Evolutionary conservation across 2,888 invertebrate species (phyloP), one percentile per base, ranked within the genome.

Genomic region (Hecatera dysodea): DNA sequence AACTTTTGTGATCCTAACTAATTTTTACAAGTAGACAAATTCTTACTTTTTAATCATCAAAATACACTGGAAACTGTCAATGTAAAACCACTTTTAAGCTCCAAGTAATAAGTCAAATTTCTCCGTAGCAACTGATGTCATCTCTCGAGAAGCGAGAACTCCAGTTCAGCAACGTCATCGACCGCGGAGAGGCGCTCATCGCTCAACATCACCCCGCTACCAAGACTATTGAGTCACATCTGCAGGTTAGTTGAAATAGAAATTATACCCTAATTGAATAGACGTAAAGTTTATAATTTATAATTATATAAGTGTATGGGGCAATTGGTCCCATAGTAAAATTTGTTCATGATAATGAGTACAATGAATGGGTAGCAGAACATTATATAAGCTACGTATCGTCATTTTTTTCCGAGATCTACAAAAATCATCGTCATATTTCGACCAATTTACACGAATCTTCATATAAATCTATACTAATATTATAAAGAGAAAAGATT

Each of bases 141-240:
- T 99, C 99, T 82, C 96, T 99, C 90, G 99, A 99, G 94, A 98
- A 98, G 91, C 97, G 99, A 63, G 99, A 99, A 94, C 97, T 98
- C 71, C 99, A 99, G 93, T 99, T 99, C 96, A 99, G 99, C 88
- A 98, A 99, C 70, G 99, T 99, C 52, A 98, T 99, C 93, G 99
- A 99, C 94, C 97, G 99, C 72, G 99, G 99, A 42, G 99, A 99
- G 91, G 98, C 98, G 22, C 94, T 99, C 84, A 97, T 99, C 36
- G 97, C 99, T 36, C 99, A 99, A 90, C 98, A 99, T 86, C 99
- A 99, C 92, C 99, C 99, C 0, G 99, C 99, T 6, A 97, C 98
- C 50, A 99, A 99, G 94, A 99, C 99, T 69, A 99, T 99, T 87
- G 99, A 99, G 95, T 97, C 98, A 0, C 97, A 97, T 90, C 89